Conservation (phyloP, 2,797 vertebrate genomes). For the Borostomias antarcticus region DNA sequence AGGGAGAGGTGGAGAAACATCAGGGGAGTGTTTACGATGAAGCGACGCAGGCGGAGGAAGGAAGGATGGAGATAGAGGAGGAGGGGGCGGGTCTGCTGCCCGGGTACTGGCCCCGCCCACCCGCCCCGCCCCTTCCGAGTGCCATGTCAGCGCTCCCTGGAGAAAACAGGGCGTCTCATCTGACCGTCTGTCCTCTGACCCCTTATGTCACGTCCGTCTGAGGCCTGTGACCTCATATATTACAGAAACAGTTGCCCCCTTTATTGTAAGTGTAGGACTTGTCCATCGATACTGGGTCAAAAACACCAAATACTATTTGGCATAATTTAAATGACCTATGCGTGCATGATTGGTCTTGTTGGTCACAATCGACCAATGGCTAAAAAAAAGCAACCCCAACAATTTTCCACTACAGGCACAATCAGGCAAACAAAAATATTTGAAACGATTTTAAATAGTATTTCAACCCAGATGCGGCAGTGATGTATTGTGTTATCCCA, state of each 20-base stretch:
- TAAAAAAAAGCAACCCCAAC: too few species aligned
- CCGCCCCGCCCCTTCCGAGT: conserved; percentile 41
- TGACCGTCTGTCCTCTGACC: conserved; percentile 50
- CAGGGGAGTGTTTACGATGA: conserved; percentile 36
- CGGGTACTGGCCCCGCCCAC: conserved; percentile 31
- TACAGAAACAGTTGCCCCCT: not conserved
- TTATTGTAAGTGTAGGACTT: conserved; percentile 37
- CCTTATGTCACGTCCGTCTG: conserved; percentile 61
- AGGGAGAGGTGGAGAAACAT: conserved; percentile 66
- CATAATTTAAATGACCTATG: too few species aligned
- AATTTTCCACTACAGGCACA: not conserved
- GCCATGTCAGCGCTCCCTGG: conserved; percentile 22
- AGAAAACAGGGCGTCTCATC: conserved; percentile 53
- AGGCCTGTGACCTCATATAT: conserved; percentile 10
- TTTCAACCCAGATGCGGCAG: not conserved
- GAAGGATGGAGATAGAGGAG: conserved; percentile 40
- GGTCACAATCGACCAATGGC: too few species aligned
- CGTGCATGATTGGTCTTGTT: too few species aligned
- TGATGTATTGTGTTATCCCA: not conserved
- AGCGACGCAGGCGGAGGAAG: conserved; percentile 32
- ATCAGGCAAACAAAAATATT: not conserved
- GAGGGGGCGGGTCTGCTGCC: conserved; percentile 49
- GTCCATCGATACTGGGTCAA: conserved; percentile 26
- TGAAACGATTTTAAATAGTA: too few species aligned
- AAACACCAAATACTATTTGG: too few species aligned